A percentile compares a stretch with the other conserved stretches of the same genome.
These are phyloP conservation scores for Melinopterus prodromus DNA, from an alignment of 2,888 invertebrate species.

Conservation along the genomic window DNA sequence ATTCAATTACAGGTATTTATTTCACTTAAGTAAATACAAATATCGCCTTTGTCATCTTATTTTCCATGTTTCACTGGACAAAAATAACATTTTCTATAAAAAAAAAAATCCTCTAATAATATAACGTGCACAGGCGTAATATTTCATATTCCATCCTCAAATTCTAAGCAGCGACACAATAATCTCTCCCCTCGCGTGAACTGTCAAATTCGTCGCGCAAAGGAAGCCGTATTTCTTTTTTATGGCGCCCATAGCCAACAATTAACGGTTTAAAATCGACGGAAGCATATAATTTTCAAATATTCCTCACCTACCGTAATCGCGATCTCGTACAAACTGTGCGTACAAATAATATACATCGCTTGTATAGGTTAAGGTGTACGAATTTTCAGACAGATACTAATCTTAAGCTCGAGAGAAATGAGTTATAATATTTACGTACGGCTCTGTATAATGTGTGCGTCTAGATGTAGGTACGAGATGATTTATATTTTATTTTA, in stretches of 20 bases:
- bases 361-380: not conserved
- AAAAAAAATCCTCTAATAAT: not conserved
- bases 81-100: too few species aligned
- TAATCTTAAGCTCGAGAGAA: not conserved
- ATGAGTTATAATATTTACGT: not conserved
- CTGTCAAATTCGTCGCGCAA: slow-evolving; percentile 10
- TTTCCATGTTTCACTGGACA: too few species aligned
- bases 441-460: too few species aligned
- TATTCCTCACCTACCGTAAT: not conserved
- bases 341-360: slow-evolving; percentile 5
- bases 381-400: not conserved
- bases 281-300: slow-evolving; percentile 5
- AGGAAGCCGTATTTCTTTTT: slow-evolving; percentile 32
- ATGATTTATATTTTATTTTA: not conserved
- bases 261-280: slow-evolving; percentile 27
- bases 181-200: not conserved
- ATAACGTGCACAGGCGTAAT: not conserved
- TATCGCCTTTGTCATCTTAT: too few species aligned
- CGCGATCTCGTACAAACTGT: not conserved
- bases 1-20: too few species aligned
- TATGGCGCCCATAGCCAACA: slow-evolving; percentile 26
- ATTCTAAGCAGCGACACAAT: not conserved
- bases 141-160: not conserved
- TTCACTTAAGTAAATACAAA: too few species aligned
- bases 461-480: too few species aligned